phyloP scores from a whole-genome alignment of 2,113 vertebrate genomes.

The Burhinus bistriatus region DNA sequence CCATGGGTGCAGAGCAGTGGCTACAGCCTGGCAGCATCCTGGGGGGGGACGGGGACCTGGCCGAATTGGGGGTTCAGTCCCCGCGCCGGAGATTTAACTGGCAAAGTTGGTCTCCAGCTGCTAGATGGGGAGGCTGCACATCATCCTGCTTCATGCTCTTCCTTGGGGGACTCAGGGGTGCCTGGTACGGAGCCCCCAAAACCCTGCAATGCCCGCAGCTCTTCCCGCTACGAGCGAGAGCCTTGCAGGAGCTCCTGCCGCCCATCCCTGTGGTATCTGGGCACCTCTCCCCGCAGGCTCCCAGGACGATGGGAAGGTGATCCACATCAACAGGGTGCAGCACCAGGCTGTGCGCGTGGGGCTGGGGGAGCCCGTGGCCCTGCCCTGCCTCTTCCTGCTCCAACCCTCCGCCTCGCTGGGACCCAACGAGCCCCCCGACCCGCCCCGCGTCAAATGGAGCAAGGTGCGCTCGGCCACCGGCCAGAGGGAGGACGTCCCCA shows the following conservation, averaged over 20 bases:
- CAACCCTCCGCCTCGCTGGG: constrained; percentile 59
- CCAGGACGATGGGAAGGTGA: constrained; percentile 74
- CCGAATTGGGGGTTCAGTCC: fast-evolving
- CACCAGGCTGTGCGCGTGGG: constrained; percentile 76
- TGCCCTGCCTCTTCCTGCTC: constrained; percentile 89
- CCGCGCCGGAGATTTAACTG: not conserved
- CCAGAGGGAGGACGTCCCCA: constrained; percentile 81
- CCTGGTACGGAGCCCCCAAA: fast-evolving
- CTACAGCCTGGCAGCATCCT: not conserved
- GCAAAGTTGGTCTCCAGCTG: fast-evolving
- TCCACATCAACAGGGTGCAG: constrained; percentile 87
- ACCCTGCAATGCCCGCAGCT: fast-evolving
- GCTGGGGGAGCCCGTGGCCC: constrained; percentile 83
- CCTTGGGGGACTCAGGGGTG: not conserved
- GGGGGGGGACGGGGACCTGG: fast-evolving
- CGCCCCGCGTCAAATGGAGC: constrained; percentile 93
- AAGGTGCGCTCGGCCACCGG: constrained; percentile 86
- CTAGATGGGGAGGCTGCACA: fast-evolving
- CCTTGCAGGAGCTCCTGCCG: fast-evolving
- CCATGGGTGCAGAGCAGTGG: fast-evolving
- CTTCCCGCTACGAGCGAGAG: fast-evolving
- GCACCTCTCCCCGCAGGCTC: constrained; percentile 58
- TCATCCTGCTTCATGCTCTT: fast-evolving
- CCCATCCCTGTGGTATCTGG: not conserved
- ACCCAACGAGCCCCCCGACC: constrained; percentile 62